Base-by-base conservation (phyloP, 2,888 invertebrate species). In the Tenthredo mesomela region DNA sequence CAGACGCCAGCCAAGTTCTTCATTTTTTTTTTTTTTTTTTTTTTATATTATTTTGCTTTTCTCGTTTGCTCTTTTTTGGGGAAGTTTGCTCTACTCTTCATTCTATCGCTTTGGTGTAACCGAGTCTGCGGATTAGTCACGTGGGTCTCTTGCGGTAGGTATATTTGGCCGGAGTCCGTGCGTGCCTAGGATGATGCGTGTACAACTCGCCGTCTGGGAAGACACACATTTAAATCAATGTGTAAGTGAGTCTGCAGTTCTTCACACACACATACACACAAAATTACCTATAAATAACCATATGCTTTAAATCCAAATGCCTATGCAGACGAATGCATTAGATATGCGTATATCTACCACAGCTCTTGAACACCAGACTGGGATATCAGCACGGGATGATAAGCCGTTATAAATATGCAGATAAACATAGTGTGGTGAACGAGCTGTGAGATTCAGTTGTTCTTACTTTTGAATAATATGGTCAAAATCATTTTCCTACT, bases 1-100 rank as follows among this genome's bases (percentile, higher is more conserved):
- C 50, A 2, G 86, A 86, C 86, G 80, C 50, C 50, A 21, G 73
- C 29, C 77, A 29, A 47, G 9, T 25, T 21, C 4, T 67, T 67
- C 25, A 2, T 33, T 33, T 33, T 33, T 33, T 33, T 33, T 33
- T 33, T 33, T 33, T 33, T 33, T 4, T 4, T 33, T 6, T 33
- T 15, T 67, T 25, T 37, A 3, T 40, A 61, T 80, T 40, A 3
- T 61, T 80, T 21, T 61, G 15, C 54, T 7, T 77, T 77, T 54
- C 7, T 5, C 7, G 21, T 78, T 89, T 89, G 82, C 87, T 89
- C 89, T 87, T 89, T 89, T 89, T 90, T 88, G 87, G 84, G 89
- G 82, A 87, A 89, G 87, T 88, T 89, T 86, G 87, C 88, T 88
- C 88, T 89, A 87, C 86, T 78, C 80, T 67, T 47, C 21, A 65